Base-by-base conservation (phyloP, 2,113 vertebrate genomes). In the Tupaia tana region DNA sequence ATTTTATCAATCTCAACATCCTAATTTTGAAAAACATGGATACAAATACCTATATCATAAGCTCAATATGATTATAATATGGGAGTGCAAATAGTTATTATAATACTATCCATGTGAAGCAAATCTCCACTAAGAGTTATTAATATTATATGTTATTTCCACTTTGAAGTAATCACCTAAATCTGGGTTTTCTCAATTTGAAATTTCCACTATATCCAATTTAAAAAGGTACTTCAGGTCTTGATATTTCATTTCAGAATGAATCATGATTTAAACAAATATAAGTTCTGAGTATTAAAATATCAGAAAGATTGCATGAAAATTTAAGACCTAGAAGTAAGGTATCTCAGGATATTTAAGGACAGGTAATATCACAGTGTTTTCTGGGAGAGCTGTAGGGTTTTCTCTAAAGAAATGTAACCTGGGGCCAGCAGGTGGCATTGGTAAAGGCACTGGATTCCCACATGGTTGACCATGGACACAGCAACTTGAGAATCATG, bases 311-410 rank as follows among this genome's bases (percentile, higher is more conserved):
- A 7, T 71, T 71, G 5, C 18, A 67, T 73, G 27, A 88, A 84
- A 97, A 67, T 61, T 83, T 92, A 71, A 94, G 22, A 71, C 14
- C 18, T 86, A 34, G 27, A 87, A 69, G 66, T 83, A 74, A 88
- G 29, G 2, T 79, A 27, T 67, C 15, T 89, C 16, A 43, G 19
- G 19, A 63, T 59, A 64, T 77, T 85, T 18, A 43, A 12, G 6
- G 69, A 61, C 25, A 92, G 31, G 15, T 11, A 54, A 1, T 63
- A 54, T 63, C n/a, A 78, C 18, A 31, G 7, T 15, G 6, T 4
- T 10, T 70, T 81, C 52, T 56, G 34, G 24, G 13, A 92, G 6
- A 81, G 16, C 15, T 70, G 12, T 34, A 71, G 54, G 3, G 2
- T 3, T 19, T 92, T 96, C 22, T 74, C 7, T 77, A 82, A 78